These are phyloP conservation scores for Istiophorus platypterus DNA, from an alignment of 2,113 vertebrate species.

Conservation along the genomic window DNA sequence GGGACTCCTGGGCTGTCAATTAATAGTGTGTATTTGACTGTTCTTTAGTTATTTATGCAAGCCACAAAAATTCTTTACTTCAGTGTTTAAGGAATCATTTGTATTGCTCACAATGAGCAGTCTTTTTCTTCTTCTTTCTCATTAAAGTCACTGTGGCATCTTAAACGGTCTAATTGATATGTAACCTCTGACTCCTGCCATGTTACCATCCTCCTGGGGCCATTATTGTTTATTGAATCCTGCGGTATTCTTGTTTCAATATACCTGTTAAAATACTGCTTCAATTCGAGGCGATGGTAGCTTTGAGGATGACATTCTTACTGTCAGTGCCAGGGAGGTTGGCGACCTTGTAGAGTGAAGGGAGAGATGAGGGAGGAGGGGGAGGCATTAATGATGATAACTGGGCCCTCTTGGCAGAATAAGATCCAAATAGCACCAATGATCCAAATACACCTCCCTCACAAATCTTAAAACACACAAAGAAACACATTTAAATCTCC, in stretches of 20 bases:
- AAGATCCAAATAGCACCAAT: slow-evolving; percentile 63
- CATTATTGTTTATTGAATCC: slow-evolving; percentile 73
- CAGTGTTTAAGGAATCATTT: slow-evolving; percentile 54
- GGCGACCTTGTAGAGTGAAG: slow-evolving; percentile 72
- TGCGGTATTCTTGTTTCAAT: slow-evolving; percentile 56
- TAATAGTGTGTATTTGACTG: slow-evolving; percentile 70
- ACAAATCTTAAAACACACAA: slow-evolving; percentile 65
- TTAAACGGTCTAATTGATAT: slow-evolving; percentile 74
- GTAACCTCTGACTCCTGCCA: slow-evolving; percentile 64
- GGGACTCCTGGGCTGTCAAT: slow-evolving; percentile 73
- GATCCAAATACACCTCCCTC: slow-evolving; percentile 63
- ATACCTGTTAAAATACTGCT: slow-evolving; percentile 54
- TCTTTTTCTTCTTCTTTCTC: slow-evolving; percentile 31
- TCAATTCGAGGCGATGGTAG: slow-evolving; percentile 10
- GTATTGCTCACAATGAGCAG: slow-evolving; percentile 53
- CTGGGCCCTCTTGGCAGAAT: slow-evolving; percentile 58
- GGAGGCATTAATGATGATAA: slow-evolving; percentile 72
- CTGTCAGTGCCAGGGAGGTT: slow-evolving; percentile 63
- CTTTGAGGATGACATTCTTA: slow-evolving; percentile 70
- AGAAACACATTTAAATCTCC: slow-evolving; percentile 77
- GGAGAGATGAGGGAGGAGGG: slow-evolving; percentile 47
- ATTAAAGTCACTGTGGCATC: slow-evolving; percentile 67
- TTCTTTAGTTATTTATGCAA: slow-evolving; percentile 70
- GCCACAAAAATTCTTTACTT: slow-evolving; percentile 46
- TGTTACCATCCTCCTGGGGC: slow-evolving; percentile 14